These are phyloP conservation scores for Anarsia innoxiella DNA, from an alignment of 2,888 invertebrate genomes.

Conservation along the genomic window DNA sequence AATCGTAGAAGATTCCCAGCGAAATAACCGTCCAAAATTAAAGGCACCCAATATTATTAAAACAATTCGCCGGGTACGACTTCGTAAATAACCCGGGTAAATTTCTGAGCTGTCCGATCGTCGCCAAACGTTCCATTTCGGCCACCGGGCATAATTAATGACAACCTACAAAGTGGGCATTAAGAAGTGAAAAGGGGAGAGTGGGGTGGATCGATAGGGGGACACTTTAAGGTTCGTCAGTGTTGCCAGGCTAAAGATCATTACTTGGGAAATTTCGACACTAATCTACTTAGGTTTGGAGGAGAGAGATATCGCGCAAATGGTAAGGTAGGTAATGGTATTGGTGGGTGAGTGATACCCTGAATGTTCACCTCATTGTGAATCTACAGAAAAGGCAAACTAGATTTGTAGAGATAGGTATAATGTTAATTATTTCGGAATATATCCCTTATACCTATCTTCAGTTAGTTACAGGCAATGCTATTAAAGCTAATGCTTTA, in stretches of 20 bases:
- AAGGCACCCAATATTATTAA: neutral
- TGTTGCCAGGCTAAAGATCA: constrained; percentile 1
- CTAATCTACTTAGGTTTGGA: neutral
- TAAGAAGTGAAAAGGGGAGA: constrained; percentile 61
- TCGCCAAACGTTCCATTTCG: constrained; percentile 36
- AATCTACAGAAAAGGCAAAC: no score
- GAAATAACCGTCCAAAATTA: neutral
- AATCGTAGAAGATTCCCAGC: no score
- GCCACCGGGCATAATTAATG: constrained; percentile 64
- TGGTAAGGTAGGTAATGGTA: no score
- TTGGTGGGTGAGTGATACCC: no score
- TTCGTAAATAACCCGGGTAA: neutral
- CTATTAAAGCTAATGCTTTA: no score
- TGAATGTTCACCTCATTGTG: no score
- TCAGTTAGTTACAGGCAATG: no score
- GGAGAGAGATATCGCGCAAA: neutral
- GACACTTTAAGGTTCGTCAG: constrained; percentile 48
- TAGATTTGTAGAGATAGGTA: no score
- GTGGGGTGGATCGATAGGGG: constrained; percentile 59
- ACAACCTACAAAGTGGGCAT: constrained; percentile 62
- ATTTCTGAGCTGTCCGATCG: neutral
- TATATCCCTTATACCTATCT: no score
- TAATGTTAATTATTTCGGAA: no score
- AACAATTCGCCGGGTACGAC: neutral
- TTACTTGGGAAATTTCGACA: neutral